Evolutionary conservation across 2,888 invertebrate genomes (phyloP), one percentile per base, ranked within the genome.

Genomic region (Galeruca laticollis): DNA sequence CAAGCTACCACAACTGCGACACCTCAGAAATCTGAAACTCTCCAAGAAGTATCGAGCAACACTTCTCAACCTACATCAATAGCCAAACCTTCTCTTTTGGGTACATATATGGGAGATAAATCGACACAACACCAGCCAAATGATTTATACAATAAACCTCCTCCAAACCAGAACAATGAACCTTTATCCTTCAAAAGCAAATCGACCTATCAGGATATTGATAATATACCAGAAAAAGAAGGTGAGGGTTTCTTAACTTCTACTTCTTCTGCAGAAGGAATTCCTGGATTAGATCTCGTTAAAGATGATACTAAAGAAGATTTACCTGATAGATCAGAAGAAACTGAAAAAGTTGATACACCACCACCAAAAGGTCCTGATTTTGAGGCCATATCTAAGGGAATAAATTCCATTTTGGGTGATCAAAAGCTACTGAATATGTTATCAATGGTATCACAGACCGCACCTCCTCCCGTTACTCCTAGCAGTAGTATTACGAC

Each of bases 211-310:
- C 72, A 9, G 61, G 68, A 43, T 47, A 40, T 31, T 2, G 66
- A 56, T 9, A 59, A 66, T 10, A 67, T 64, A n/a, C 52, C 54
- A 20, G 77, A 70, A 10, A 71, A 73, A 49, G 64, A 62, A 47
- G 73, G 72, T 35, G 67, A 54, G 21, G 72, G 69, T 21, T 78
- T 79, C 68, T 65, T 79, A 51, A 75, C 77, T 51, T 67, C 75
- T 1, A 71, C 74, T 13, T 40, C 73, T 37, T 70, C 79, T 31
- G 78, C 81, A 61, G 89, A 88, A 77, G 90, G 90, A 51, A 93
- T 93, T 80, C 93, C 93, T 10, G 93, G 93, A 0, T 86, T 93
- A 68, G 93, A 93, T 87, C 87, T 93, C 70, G 90, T 92, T 10
- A 87, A 87, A 73, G 88, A 88, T 4, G 80, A 70, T 37, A 57